Evolutionary conservation across 2,888 invertebrate genomes (phyloP), one percentile per base, ranked within the genome.

Genomic region (Torymus texanus): DNA sequence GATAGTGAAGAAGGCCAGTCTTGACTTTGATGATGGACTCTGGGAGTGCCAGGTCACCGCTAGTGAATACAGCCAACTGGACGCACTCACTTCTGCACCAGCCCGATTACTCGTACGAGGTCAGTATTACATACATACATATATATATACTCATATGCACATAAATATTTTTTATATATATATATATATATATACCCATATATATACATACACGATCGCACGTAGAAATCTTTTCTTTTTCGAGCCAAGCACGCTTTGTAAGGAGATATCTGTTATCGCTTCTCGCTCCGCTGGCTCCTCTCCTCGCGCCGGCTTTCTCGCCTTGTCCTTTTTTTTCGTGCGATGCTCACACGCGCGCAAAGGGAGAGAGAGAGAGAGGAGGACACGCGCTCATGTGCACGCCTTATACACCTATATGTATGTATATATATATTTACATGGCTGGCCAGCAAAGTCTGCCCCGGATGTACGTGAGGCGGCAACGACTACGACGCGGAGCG

Each of bases 41-140:
- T 97, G 97, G 97, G 96, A 97, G 91, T 97, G 97, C 89, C 97
- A 97, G 91, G 96, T 97, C 83, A 97, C 97, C 12, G 95, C 97
- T 55, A 96, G 96, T 86, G 95, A 96, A 90, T 95, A 95, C 86
- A 88, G 86, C 11, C 82, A 86, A 11, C 90, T 90, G 81, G 97
- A 97, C 91, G 96, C 96, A 14, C 92, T 97, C 81, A 96, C 96
- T 41, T 97, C 97, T 87, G 93, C 94, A 68, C 95, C 96, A 4
- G 95, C 95, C 21, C 93, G 95, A 63, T 91, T 97, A 73, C 95
- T 97, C 81, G 97, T 97, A 51, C 92, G 96, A 90, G 97, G 95
- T 95, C 91, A 92, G 93, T 56, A 14, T 50, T 5, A 5, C 1
- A 5, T 5, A n/a, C 21, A 21, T 21, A 14, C n/a, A 12, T 13